Percentiles rank a stretch among this genome's conserved stretches.
Conservation (phyloP, 1,140 invertebrate species). For the Danaus plexippus region DNA sequence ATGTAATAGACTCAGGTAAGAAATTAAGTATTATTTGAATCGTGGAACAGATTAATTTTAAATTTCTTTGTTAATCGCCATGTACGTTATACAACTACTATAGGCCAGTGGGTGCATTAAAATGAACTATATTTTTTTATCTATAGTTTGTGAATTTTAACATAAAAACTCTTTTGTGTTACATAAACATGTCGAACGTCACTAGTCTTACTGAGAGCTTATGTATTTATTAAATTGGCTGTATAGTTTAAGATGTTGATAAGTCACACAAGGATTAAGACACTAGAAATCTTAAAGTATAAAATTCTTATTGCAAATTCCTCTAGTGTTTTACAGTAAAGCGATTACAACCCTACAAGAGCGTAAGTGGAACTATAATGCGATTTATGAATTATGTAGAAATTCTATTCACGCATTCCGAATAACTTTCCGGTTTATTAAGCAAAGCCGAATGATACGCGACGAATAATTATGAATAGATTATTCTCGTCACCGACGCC, state of each 20-base stretch:
- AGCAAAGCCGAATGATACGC: constrained; percentile 44
- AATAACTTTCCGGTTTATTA: constrained; percentile 60
- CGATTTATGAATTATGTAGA: constrained; percentile 49
- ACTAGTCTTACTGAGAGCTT: no score
- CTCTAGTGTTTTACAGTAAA: constrained; percentile 26
- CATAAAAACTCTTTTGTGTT: neutral
- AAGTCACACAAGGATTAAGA: neutral
- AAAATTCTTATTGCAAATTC: constrained; percentile 9
- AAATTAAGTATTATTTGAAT: constrained; percentile 12
- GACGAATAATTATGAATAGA: constrained; percentile 45
- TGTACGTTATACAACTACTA: constrained; percentile 9
- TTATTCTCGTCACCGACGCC: constrained; percentile 33
- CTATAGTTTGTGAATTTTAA: neutral
- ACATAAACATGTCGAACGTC: neutral
- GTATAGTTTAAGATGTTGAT: neutral
- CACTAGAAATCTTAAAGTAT: constrained; percentile 1
- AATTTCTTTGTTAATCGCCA: neutral
- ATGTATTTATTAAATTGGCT: no score
- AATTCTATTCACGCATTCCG: constrained; percentile 55
- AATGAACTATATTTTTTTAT: no score
- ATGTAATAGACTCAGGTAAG: constrained; percentile 27
- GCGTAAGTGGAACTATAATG: constrained; percentile 27
- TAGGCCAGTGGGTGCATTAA: neutral
- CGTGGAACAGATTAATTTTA: constrained; percentile 13
- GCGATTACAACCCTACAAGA: constrained; percentile 40